These are phyloP conservation scores for Chloroclystis v-ata DNA, from an alignment of 2,888 invertebrate species.

Conservation along the genomic window DNA sequence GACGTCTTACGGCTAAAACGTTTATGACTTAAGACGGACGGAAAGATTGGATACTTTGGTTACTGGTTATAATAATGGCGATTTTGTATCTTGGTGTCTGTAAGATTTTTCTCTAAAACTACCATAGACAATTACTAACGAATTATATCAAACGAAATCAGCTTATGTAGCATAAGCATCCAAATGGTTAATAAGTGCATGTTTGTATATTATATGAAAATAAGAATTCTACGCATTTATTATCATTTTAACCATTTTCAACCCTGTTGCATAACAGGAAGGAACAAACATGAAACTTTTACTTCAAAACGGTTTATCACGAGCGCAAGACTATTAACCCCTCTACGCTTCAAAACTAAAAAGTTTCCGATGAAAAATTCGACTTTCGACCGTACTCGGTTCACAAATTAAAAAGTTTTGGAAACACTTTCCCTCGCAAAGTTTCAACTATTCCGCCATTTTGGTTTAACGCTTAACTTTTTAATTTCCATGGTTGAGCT, in stretches of 20 bases:
- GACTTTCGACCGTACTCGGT: slow-evolving; percentile 51
- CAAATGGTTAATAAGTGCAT: no score
- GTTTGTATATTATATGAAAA: no score
- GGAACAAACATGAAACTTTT: slow-evolving; percentile 26
- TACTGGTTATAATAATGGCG: no score
- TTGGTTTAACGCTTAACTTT: slow-evolving; percentile 63
- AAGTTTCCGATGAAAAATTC: slow-evolving; percentile 61
- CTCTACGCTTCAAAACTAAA: slow-evolving; percentile 41
- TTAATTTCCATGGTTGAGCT: slow-evolving; percentile 45
- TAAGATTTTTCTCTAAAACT: no score
- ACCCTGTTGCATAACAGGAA: background rate
- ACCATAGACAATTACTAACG: no score
- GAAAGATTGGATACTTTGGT: no score
- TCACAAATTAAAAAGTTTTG: slow-evolving; percentile 67
- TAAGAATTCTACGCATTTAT: no score
- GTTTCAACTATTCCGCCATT: slow-evolving; percentile 68
- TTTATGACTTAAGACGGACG: no score
- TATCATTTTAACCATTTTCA: background rate
- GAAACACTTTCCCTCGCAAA: slow-evolving; percentile 63
- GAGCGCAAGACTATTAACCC: slow-evolving; percentile 51
- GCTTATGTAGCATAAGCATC: no score
- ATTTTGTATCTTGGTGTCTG: no score
- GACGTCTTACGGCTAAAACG: no score
- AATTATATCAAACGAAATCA: no score
- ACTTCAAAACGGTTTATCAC: slow-evolving; percentile 31